Base-by-base conservation (phyloP, 2,113 vertebrate genomes). In the Eubucco bourcierii region DNA sequence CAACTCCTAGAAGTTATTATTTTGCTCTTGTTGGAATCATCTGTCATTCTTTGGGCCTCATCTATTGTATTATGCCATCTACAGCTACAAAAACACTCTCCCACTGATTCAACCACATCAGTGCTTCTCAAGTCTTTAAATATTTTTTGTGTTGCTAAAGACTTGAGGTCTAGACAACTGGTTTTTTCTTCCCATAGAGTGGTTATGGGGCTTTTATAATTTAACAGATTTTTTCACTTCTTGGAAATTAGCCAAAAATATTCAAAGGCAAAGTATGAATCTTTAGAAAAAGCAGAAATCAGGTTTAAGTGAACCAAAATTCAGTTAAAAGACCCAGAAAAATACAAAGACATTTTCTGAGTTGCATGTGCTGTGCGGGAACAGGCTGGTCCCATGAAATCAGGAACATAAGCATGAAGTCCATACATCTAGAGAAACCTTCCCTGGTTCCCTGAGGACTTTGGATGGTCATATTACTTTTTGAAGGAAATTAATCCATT, bases 371-470 rank as follows among this genome's bases (percentile, higher is more conserved):
- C 28, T 92, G 56, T 15, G 31, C 28, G 81, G 18, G 37, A 27
- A 65, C 33, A 24, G 16, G 15, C 17, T 41, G 33, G 33, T 79
- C 14, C 19, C 34, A 58, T 41, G 4, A 63, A 60, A 41, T 55
- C 7, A 47, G 31, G 28, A 61, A 70, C 10, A 20, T n/a, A 46
- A 60, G 9, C 8, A 31, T 11, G 23, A 68, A 73, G 5, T 15
- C 2, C 0, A 3, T 24, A 3, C 6, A 25, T 14, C 4, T 27
- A 37, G 28, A 75, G 24, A 37, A 31, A 55, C 7, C 16, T 53
- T 90, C 18, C 31, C 41, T 70, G 15, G 24, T 72, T 11, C 34
- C 63, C n/a, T 55, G 31, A 15, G 15, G 4, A 21, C 39, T 88
- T 87, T n/a, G 28, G 52, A 15, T 63, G 8, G 9, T 14, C 21